A percentile compares a stretch with the other conserved stretches of the same genome.
Evolutionary conservation across 37 sponge, comb jelly and placozoan species (phyloP).

Genomic region (Dysidea cf. avara): DNA sequence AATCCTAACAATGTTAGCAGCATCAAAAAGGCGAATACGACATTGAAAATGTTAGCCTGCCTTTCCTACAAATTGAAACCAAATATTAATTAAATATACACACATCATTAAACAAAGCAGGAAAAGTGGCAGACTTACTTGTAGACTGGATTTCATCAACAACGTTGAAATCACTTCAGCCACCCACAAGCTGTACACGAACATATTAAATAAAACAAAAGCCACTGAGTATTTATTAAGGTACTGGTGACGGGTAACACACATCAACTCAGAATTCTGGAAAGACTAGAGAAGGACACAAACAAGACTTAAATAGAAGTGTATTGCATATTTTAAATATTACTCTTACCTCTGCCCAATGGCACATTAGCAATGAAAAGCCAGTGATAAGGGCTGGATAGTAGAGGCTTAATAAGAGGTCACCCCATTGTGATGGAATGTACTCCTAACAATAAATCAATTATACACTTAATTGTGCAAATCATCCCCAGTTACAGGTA

Average conservation of each 20-base stretch:
- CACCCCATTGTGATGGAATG: conserved; percentile 43
- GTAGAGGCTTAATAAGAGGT: conserved; percentile 47
- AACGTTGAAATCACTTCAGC: conserved; percentile 74
- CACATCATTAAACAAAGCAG: not conserved
- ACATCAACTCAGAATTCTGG: conserved; percentile 7
- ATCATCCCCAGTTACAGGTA: conserved; percentile 15
- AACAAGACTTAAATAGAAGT: not conserved
- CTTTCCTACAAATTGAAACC: conserved; percentile 2
- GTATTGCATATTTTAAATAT: not conserved
- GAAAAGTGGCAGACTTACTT: conserved; percentile 10
- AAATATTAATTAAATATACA: not conserved
- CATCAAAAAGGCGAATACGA: conserved; percentile 56
- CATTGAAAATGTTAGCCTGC: conserved; percentile 50
- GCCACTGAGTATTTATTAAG: conserved; percentile 40
- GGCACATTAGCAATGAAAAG: conserved; percentile 58
- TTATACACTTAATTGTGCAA: conserved; percentile 15
- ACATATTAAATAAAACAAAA: conserved; percentile 43
- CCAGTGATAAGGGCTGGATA: conserved; percentile 61
- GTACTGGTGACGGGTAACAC: conserved; percentile 11
- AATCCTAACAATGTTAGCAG: conserved; percentile 54
- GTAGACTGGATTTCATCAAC: conserved; percentile 43
- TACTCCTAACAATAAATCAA: not conserved
- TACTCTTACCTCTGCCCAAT: conserved; percentile 58
- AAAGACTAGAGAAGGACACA: conserved; percentile 29
- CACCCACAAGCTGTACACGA: conserved; percentile 51